Evolutionary conservation across 2,113 vertebrate genomes (phyloP), one percentile per base, ranked within the genome.

Genomic region (Miniopterus natalensis): DNA sequence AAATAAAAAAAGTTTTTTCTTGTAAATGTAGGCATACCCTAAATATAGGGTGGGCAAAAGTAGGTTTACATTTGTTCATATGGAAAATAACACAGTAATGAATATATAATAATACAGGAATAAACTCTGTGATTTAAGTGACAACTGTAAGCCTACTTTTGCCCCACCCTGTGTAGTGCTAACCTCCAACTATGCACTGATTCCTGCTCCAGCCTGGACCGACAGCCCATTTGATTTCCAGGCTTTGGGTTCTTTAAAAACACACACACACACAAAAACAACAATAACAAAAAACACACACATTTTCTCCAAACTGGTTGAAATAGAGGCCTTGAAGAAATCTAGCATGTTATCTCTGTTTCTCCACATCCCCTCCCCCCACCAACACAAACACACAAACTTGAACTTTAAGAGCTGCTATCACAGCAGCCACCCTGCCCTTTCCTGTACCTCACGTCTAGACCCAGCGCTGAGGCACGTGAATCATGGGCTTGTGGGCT

Each of bases 181-280:
- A 61, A 85, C 14, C 49, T 73, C 13, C 31, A 61, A 75, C 9
- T 73, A 9, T 13, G 40, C 20, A 42, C n/a, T 55, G 63, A 80
- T 49, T 89, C 55, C 31, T 78, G 36, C 36, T 83, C 17, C 0
- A 47, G 18, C 74, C 61, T 63, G 27, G 6, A 84, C 36, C 1
- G 6, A 40, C 14, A 73, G 12, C 49, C 31, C 20, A 1, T 77
- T 61, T 93, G 40, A 71, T 86, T 79, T 90, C 66, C 7, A 89
- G 65, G 7, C 21, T 92, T 86, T 70, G 15, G 13, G 13, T 65
- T 91, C 77, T 88, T 88, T 95, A 93, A 75, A 71, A 94, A 36
- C 36, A 36, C 36, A 36, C 36, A 36, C 36, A 36, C 36, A 36
- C 36, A 36, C 36, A 36, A 36, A 36, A 36, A 36, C 36, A 36